These are phyloP conservation scores for Rhinichthys osculus DNA, from an alignment of 2,797 vertebrate genomes.

Conservation along the genomic window DNA sequence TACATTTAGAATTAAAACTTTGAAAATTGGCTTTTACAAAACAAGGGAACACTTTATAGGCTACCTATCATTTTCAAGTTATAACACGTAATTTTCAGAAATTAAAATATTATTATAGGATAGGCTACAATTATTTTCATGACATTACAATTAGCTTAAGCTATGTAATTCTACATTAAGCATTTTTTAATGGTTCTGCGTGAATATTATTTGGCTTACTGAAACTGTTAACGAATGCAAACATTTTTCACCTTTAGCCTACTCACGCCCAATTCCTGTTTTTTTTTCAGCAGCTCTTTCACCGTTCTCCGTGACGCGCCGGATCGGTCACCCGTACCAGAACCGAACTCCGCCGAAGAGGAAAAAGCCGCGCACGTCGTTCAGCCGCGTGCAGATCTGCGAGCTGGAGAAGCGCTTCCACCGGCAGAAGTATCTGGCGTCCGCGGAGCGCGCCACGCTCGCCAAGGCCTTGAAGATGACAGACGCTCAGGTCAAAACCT, in stretches of 20 bases:
- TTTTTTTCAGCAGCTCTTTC: constrained; percentile 86
- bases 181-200: not conserved
- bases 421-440: constrained; percentile 96
- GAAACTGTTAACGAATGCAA: not conserved
- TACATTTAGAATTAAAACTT: too few relatives aligned
- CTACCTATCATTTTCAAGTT: too few relatives aligned
- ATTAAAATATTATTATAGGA: not conserved
- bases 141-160: not conserved
- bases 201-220: not conserved
- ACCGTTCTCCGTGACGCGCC: constrained; percentile 89
- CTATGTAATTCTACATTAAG: not conserved
- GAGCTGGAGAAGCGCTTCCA: constrained; percentile 97
- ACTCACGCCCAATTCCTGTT: not conserved
- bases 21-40: too few relatives aligned
- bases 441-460: constrained; percentile 87
- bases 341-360: constrained; percentile 95
- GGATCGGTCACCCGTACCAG: constrained; percentile 96
- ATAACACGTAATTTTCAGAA: not conserved
- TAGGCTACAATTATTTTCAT: not conserved
- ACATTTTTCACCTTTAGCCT: not conserved
- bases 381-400: constrained; percentile 94
- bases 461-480: constrained; percentile 97
- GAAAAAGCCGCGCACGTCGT: constrained; percentile 96
- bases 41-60: not conserved
- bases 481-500: constrained; percentile 97